phyloP scores from a whole-genome alignment of 2,888 invertebrate genomes.

The Anthrax anthrax region DNA sequence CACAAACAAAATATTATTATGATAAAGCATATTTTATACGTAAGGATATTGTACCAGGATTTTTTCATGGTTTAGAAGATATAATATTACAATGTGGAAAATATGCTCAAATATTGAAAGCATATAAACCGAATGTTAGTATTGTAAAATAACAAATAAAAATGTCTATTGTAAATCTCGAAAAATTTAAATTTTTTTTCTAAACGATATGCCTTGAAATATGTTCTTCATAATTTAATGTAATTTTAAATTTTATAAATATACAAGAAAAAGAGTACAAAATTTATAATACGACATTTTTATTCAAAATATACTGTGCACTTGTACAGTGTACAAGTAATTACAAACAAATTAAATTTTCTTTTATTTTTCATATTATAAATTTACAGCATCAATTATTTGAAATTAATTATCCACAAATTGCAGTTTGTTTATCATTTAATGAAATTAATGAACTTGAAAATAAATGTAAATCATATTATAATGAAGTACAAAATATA shows the following conservation, averaged over 20 bases:
- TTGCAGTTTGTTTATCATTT: conserved; percentile 27
- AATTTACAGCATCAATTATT: conserved; percentile 27
- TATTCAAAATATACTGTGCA: no score
- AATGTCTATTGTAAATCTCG: neutral
- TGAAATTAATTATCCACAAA: conserved; percentile 21
- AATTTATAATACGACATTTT: no score
- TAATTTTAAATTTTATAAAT: neutral
- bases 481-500: conserved; percentile 21
- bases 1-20: conserved; percentile 29
- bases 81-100: conserved; percentile 61
- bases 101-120: conserved; percentile 52
- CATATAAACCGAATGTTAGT: conserved; percentile 53
- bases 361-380: neutral
- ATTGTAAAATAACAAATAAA: neutral
- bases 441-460: conserved; percentile 20
- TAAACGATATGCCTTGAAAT: no score
- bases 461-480: conserved; percentile 18
- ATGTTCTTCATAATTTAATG: no score
- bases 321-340: no score
- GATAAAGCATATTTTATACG: conserved; percentile 28
- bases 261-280: no score
- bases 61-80: conserved; percentile 46
- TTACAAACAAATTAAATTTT: neutral
- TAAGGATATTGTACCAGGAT: conserved; percentile 44
- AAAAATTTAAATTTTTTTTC: neutral